phyloP scores from a whole-genome alignment of 2,888 invertebrate species.

The Trichogramma dendrolimi region DNA sequence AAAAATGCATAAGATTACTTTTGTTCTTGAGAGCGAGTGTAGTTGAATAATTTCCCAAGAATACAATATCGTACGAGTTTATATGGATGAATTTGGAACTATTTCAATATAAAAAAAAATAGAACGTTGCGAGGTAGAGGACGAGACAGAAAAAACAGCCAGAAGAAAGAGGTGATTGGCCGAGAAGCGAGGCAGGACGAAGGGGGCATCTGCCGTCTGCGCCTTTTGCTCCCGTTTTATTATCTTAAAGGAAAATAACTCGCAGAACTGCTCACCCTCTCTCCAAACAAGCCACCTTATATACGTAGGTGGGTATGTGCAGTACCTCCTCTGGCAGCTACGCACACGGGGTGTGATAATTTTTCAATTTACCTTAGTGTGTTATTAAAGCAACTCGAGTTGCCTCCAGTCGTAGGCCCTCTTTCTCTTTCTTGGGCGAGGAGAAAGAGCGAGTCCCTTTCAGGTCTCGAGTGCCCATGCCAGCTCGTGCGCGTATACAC shows the following conservation, averaged over 20 bases:
- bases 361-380: conserved; percentile 51
- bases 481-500: too few species aligned
- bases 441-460: conserved; percentile 23
- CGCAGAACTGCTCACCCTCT: conserved; percentile 11
- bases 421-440: conserved; percentile 16
- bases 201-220: too few species aligned
- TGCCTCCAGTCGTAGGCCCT: conserved; percentile 5
- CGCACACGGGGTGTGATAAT: conserved; percentile 49
- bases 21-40: too few species aligned
- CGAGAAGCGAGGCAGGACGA: neutral
- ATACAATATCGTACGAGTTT: too few species aligned
- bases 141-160: neutral
- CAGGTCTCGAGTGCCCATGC: conserved; percentile 20
- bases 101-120: too few species aligned
- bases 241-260: conserved; percentile 39
- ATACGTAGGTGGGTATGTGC: conserved; percentile 12
- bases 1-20: too few species aligned
- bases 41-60: too few species aligned
- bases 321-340: conserved; percentile 13
- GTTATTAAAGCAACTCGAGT: conserved; percentile 41
- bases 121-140: neutral
- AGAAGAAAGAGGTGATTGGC: neutral
- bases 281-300: conserved; percentile 28
- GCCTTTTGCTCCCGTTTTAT: conserved; percentile 10
- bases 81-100: too few species aligned